Evolutionary conservation across 2,113 vertebrate species (phyloP).

Genomic region (Charina bottae): DNA sequence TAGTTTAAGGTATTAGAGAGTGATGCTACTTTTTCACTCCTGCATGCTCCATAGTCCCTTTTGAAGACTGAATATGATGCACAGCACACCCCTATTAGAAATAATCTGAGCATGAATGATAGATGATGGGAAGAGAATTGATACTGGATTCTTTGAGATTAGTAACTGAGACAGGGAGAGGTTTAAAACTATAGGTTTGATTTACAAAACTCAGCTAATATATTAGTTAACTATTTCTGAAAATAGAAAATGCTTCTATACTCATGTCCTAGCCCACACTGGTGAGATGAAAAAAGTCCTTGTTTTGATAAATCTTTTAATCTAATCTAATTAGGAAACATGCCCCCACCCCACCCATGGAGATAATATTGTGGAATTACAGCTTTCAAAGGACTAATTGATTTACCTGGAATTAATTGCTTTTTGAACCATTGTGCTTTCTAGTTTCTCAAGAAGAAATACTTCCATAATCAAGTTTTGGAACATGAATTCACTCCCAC

Average conservation of each 20-base stretch:
- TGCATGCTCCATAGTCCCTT: too few species aligned
- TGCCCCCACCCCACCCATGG: background rate
- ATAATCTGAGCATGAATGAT: background rate
- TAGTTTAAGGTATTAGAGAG: too few species aligned
- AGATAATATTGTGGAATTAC: background rate
- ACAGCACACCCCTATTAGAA: background rate
- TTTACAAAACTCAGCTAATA: background rate
- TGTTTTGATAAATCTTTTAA: background rate
- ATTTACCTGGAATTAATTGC: background rate
- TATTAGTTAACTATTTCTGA: background rate
- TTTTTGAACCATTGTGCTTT: background rate
- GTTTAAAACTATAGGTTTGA: background rate
- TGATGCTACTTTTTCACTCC: too few species aligned
- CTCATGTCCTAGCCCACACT: background rate
- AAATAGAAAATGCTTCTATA: background rate
- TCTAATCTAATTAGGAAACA: conserved; percentile 6
- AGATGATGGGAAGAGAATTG: background rate
- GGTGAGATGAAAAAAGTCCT: background rate
- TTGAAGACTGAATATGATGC: too few species aligned
- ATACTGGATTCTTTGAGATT: background rate
- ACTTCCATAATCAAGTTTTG: background rate
- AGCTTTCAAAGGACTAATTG: background rate
- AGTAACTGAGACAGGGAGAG: background rate
- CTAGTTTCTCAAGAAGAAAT: background rate
- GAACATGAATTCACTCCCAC: background rate